Conservation (phyloP, 2,113 vertebrate species). For the Cardinalis cardinalis region DNA sequence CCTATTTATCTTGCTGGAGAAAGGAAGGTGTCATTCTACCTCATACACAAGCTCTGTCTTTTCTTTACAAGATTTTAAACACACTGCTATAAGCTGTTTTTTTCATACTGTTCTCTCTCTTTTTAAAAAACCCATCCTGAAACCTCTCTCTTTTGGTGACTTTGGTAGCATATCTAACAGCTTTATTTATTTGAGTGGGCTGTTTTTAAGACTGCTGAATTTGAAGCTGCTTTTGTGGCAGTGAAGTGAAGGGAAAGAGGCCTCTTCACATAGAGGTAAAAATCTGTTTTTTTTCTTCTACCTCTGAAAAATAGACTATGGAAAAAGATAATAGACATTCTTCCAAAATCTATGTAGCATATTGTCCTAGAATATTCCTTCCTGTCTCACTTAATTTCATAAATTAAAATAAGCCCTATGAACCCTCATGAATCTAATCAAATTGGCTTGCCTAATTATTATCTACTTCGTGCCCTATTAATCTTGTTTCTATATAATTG, state of each 20-base stretch:
- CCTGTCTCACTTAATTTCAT: neutral
- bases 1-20: neutral
- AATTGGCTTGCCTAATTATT: neutral
- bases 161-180: neutral
- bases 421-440: neutral
- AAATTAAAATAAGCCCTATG: neutral
- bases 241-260: neutral
- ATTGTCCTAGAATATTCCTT: neutral
- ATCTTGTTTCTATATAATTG: neutral
- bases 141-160: neutral
- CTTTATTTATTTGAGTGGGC: neutral
- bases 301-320: neutral
- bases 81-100: neutral
- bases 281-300: neutral
- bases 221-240: neutral
- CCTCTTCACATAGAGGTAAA: neutral
- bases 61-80: neutral
- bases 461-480: neutral
- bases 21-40: neutral
- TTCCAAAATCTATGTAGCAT: neutral
- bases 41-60: rapidly evolving
- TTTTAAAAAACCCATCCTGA: neutral
- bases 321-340: neutral
- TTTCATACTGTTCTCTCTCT: neutral
- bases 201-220: neutral